These are phyloP conservation scores for Clarias laeviceps DNA, from an alignment of 2,797 vertebrate species.

Conservation along the genomic window DNA sequence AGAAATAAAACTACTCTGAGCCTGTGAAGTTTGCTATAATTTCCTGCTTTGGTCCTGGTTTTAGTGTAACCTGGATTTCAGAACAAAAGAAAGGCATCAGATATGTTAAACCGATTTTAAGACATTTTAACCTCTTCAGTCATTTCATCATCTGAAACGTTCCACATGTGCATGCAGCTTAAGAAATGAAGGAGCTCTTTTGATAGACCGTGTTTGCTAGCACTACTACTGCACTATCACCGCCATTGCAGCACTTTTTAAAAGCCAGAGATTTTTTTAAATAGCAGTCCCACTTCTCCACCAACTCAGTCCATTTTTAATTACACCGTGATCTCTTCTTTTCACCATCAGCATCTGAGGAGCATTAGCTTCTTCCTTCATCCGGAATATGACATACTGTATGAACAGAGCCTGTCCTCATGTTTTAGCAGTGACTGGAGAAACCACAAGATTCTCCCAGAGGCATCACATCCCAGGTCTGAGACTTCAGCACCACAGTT, in stretches of 20 bases:
- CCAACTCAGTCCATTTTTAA: background rate
- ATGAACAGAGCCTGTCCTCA: background rate
- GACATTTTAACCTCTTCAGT: background rate
- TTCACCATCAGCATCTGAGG: background rate
- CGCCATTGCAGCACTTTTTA: background rate
- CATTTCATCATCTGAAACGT: background rate
- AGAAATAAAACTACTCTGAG: background rate
- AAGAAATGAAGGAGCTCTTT: background rate
- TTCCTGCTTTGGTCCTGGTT: conserved; percentile 12
- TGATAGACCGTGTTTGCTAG: background rate
- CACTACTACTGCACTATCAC: background rate
- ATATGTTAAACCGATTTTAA: background rate
- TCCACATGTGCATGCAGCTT: background rate
- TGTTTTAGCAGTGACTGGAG: background rate
- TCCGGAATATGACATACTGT: background rate
- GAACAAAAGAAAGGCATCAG: background rate
- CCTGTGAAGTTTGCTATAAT: background rate
- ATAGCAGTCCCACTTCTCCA: background rate
- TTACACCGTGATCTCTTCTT: background rate
- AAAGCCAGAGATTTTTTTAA: background rate
- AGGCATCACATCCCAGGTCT: background rate
- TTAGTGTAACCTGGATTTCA: background rate
- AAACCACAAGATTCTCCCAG: conserved; percentile 30
- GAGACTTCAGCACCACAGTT: conserved; percentile 39
- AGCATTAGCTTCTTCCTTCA: background rate